Percentiles rank a stretch among this genome's conserved stretches.
phyloP scores from a whole-genome alignment of 2,888 invertebrate genomes.

The Tribolium freemani region DNA sequence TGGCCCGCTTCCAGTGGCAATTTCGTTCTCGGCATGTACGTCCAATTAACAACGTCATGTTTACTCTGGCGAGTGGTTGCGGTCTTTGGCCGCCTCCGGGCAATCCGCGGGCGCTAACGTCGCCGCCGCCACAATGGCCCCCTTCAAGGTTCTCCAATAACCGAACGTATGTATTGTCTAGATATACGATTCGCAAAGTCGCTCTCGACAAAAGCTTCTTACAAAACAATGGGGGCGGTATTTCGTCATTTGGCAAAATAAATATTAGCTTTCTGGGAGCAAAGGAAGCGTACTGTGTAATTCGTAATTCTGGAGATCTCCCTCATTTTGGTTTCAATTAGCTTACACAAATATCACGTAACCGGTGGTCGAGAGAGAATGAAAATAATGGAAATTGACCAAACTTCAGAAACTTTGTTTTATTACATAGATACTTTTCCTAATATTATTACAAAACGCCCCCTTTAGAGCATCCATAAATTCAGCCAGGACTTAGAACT shows the following conservation, averaged over 20 bases:
- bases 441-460: neutral
- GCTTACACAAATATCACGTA: constrained; percentile 54
- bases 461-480: neutral
- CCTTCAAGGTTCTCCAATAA: constrained; percentile 14
- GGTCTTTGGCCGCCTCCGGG: constrained; percentile 17
- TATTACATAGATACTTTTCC: constrained; percentile 36
- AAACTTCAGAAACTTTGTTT: constrained; percentile 40
- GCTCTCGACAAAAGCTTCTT: constrained; percentile 43
- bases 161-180: constrained; percentile 25
- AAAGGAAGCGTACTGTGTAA: constrained; percentile 47
- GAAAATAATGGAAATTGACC: constrained; percentile 47
- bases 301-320: constrained; percentile 52
- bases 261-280: constrained; percentile 55
- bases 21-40: constrained; percentile 17
- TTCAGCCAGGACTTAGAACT: neutral
- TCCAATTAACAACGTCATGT: constrained; percentile 41
- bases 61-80: constrained; percentile 38
- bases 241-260: constrained; percentile 56
- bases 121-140: constrained; percentile 14
- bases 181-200: constrained; percentile 34
- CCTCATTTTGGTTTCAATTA: constrained; percentile 56
- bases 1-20: constrained; percentile 27
- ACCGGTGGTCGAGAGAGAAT: constrained; percentile 41
- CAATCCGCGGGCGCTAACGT: neutral
- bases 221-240: constrained; percentile 43